phyloP scores from a whole-genome alignment of 2,113 vertebrate genomes.

The Hoplias malabaricus region DNA sequence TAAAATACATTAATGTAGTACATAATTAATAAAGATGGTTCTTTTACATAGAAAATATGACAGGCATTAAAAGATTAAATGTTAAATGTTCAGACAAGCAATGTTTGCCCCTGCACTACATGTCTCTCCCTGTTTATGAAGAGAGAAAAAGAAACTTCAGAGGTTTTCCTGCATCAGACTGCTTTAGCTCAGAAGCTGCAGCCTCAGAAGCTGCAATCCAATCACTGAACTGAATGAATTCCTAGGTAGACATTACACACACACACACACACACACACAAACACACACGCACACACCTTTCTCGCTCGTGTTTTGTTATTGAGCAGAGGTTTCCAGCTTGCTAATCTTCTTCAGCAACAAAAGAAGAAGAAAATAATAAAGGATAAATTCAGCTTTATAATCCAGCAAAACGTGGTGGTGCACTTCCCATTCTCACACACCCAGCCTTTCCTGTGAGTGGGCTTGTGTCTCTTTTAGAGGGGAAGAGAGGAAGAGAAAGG shows the following conservation, averaged over 20 bases:
- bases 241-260: conserved; percentile 43
- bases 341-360: conserved; percentile 33
- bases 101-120: neutral
- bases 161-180: conserved; percentile 24
- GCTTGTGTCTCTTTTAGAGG: conserved; percentile 48
- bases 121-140: conserved; percentile 13
- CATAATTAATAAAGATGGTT: neutral
- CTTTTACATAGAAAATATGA: neutral
- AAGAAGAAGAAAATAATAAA: conserved; percentile 6
- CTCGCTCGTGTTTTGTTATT: conserved; percentile 32
- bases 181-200: conserved; percentile 35
- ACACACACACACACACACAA: too few relatives aligned
- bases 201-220: conserved; percentile 31
- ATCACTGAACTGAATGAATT: conserved; percentile 35
- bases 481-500: conserved; percentile 42
- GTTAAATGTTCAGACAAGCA: neutral
- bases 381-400: conserved; percentile 33
- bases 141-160: conserved; percentile 14
- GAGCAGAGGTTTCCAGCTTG: conserved; percentile 28
- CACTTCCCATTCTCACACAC: conserved; percentile 47
- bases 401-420: conserved; percentile 39
- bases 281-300: conserved; percentile 35
- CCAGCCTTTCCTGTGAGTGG: conserved; percentile 39
- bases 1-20: neutral
- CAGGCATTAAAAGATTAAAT: neutral